A percentile compares a stretch with the other conserved stretches of the same genome.
These are phyloP conservation scores for Lithobates sylvaticus DNA, from an alignment of 2,797 vertebrate species.

Conservation along the genomic window DNA sequence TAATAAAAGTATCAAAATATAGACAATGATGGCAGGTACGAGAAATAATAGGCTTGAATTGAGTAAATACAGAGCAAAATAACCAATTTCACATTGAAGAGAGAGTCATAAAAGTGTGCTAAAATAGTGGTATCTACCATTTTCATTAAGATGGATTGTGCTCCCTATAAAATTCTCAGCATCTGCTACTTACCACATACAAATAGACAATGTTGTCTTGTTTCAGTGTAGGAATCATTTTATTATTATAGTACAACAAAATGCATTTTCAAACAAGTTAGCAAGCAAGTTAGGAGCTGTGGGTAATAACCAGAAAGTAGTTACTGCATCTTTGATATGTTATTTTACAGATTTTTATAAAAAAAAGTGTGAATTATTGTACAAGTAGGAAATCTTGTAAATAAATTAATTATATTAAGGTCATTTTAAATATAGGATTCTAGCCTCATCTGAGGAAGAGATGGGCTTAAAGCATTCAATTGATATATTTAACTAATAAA, in stretches of 20 bases:
- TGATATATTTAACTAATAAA: too few relatives aligned
- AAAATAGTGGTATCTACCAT: background rate
- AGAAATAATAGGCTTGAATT: background rate
- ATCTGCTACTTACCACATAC: slow-evolving; percentile 6
- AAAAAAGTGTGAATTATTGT: too few relatives aligned
- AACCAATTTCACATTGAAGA: slow-evolving; percentile 12
- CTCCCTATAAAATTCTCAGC: slow-evolving; percentile 15
- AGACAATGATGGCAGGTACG: background rate
- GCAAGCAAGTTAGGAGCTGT: background rate
- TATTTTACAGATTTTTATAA: background rate
- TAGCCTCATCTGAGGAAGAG: too few relatives aligned
- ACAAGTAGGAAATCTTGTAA: too few relatives aligned
- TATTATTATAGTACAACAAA: background rate
- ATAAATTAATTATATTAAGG: too few relatives aligned
- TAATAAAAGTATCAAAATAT: slow-evolving; percentile 13
- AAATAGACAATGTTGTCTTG: slow-evolving; percentile 3
- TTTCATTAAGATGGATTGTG: slow-evolving; percentile 14
- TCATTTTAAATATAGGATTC: too few relatives aligned
- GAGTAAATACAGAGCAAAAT: background rate
- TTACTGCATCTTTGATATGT: background rate
- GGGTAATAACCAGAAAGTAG: background rate
- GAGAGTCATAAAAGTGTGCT: background rate
- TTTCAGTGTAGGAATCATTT: slow-evolving; percentile 10
- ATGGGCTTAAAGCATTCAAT: too few relatives aligned
- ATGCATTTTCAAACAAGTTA: background rate